Evolutionary conservation across 2,797 vertebrate species (phyloP).

Genomic region (Tokudaia muenninki): DNA sequence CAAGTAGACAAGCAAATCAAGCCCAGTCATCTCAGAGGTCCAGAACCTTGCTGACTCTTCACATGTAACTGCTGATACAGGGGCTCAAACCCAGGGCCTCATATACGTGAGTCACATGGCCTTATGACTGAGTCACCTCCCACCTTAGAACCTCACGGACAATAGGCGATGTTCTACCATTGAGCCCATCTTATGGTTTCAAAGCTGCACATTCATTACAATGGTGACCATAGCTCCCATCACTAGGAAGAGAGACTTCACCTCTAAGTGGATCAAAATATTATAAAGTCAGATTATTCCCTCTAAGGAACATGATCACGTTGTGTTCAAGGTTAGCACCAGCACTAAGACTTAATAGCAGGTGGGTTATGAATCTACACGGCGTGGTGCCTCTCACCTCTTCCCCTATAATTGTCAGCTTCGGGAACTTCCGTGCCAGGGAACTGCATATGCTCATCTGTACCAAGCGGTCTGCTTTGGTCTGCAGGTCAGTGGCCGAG

Average conservation of each 20-base stretch:
- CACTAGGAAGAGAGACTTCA: not conserved
- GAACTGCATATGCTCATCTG: slow-evolving; percentile 97
- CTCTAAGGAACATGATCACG: not conserved
- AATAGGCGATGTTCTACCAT: not conserved
- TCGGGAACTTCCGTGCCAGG: slow-evolving; percentile 93
- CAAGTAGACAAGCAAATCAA: not conserved
- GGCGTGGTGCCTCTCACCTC: slow-evolving; percentile 90
- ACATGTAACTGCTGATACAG: not conserved
- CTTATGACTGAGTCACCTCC: too few species aligned
- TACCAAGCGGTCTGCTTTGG: slow-evolving; percentile 95
- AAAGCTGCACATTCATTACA: not conserved
- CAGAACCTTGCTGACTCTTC: not conserved
- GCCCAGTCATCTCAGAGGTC: not conserved
- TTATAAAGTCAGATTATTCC: slow-evolving; percentile 17
- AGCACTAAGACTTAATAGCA: not conserved
- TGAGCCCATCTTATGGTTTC: not conserved
- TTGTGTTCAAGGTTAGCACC: not conserved
- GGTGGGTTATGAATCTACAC: not conserved
- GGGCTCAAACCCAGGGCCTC: not conserved
- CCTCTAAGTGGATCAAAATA: slow-evolving; percentile 4
- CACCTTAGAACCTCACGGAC: not conserved
- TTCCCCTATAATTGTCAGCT: slow-evolving; percentile 97
- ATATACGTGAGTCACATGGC: too few species aligned
- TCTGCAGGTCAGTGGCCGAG: slow-evolving; percentile 95
- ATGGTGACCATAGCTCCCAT: not conserved